A percentile compares a stretch with the other conserved stretches of the same genome.
phyloP scores from a whole-genome alignment of 2,797 vertebrate genomes.

The Mareca strepera region DNA sequence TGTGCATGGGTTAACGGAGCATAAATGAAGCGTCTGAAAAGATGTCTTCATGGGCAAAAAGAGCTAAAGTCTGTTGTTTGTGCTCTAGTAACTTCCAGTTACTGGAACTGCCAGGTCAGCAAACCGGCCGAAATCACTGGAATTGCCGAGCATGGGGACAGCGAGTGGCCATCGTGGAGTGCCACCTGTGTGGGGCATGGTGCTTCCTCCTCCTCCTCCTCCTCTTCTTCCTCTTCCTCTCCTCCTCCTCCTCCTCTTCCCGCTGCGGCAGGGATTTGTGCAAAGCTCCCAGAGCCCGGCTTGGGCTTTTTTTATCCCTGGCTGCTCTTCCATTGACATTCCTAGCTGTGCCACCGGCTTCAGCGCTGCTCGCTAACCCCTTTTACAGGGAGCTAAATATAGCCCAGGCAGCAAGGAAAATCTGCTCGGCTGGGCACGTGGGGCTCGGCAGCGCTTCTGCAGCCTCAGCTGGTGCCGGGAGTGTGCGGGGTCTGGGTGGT shows the following conservation, averaged over 20 bases:
- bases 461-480: neutral
- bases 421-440: constrained; percentile 48
- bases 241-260: neutral
- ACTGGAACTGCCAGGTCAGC: neutral
- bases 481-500: neutral
- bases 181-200: rapidly evolving
- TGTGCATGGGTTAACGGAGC: neutral
- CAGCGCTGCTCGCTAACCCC: constrained; percentile 59
- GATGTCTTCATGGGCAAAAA: neutral
- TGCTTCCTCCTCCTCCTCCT: neutral
- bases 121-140: rapidly evolving
- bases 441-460: neutral
- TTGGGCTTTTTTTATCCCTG: constrained; percentile 66
- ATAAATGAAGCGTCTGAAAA: neutral
- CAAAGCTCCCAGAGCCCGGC: constrained; percentile 11
- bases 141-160: rapidly evolving
- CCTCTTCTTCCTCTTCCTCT: neutral
- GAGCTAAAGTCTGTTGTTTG: neutral
- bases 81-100: neutral
- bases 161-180: rapidly evolving
- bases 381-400: constrained; percentile 69
- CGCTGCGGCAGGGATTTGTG: constrained; percentile 26
- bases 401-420: constrained; percentile 67
- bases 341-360: constrained; percentile 63
- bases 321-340: constrained; percentile 66